A percentile compares a stretch with the other conserved stretches of the same genome.
These are phyloP conservation scores for Flexamia atlantica DNA, from an alignment of 2,888 invertebrate species.

Conservation along the genomic window DNA sequence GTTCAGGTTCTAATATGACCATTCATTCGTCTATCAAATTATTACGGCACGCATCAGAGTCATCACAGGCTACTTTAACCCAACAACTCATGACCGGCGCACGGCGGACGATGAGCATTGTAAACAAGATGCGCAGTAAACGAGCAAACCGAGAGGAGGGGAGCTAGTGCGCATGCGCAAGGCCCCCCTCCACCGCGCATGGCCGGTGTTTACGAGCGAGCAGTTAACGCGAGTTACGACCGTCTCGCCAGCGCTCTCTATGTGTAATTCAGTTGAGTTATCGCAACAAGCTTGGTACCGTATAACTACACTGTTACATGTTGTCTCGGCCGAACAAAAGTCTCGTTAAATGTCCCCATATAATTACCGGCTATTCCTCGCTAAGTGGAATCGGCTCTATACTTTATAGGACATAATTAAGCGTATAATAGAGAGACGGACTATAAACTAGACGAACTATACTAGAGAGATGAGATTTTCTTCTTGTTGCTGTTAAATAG, in stretches of 20 bases:
- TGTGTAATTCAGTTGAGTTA: constrained; percentile 29
- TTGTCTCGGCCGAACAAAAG: constrained; percentile 2
- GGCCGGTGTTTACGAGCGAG: constrained; percentile 1
- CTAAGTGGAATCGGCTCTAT: not conserved
- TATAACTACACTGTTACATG: constrained; percentile 17
- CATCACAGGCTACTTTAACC: not conserved
- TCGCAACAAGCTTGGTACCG: constrained; percentile 3
- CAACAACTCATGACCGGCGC: not conserved
- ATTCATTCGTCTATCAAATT: too few relatives aligned
- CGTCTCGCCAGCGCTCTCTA: constrained; percentile 15
- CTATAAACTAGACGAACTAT: too few relatives aligned
- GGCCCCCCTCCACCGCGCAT: not conserved
- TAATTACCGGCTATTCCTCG: not conserved
- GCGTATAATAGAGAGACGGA: not conserved
- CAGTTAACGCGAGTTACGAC: constrained; percentile 22
- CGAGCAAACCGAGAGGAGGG: not conserved
- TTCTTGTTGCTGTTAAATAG: too few relatives aligned
- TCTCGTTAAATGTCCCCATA: constrained; percentile 25
- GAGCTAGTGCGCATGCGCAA: not conserved
- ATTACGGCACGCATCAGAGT: too few relatives aligned
- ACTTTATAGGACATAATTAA: not conserved
- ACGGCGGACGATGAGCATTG: not conserved
- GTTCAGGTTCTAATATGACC: too few relatives aligned
- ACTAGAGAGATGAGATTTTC: too few relatives aligned
- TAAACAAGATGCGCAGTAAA: constrained; percentile 11